Base-by-base conservation (phyloP, 2,797 vertebrate species). In the Hafferia zeledoni region DNA sequence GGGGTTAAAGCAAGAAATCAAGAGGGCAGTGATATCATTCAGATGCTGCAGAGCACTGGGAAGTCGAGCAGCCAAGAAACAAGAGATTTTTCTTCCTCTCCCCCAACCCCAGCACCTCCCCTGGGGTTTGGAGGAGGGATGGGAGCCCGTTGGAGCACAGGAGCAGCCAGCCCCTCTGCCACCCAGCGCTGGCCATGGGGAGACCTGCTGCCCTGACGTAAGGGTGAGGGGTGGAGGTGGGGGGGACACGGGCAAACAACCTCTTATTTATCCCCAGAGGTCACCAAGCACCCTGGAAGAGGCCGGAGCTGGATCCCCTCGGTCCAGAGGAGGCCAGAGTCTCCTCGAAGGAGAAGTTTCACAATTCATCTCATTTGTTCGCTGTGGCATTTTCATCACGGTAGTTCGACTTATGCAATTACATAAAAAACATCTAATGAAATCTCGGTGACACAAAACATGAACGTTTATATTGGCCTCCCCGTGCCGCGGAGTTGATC, bases 371-470 rank as follows among this genome's bases (percentile, higher is more conserved):
- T 92, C 64, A 7, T 89, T 86, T 88, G 56, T 47, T 53, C 43
- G 2, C 95, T 74, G 79, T 50, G 67, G 77, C 93, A 60, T 94
- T 96, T 95, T 92, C 96, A 90, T 70, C 90, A 87, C 93, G 9
- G 96, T 92, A 91, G 87, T 94, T 46, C 60, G 49, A 93, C 92
- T 92, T 90, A 87, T 86, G 90, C 90, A 94, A 95, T 95, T 93
- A 95, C 95, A 85, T 46, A 17, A 69, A 52, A 90, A 90, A 87
- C 90, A 81, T 81, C 95, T 93, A 81, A 75, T 89, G 94, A 95
- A 96, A 89, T 87, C 83, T 90, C 79, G 14, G 91, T 83, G 93
- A 89, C 95, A 87, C 94, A 96, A 96, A 97, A 96, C 97, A 97
- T 37, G 71, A 97, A 95, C 88, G 89, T 96, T 97, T 96, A 95